phyloP scores from a whole-genome alignment of 1,140 invertebrate species.

The Pemphigus obesinymphae region DNA sequence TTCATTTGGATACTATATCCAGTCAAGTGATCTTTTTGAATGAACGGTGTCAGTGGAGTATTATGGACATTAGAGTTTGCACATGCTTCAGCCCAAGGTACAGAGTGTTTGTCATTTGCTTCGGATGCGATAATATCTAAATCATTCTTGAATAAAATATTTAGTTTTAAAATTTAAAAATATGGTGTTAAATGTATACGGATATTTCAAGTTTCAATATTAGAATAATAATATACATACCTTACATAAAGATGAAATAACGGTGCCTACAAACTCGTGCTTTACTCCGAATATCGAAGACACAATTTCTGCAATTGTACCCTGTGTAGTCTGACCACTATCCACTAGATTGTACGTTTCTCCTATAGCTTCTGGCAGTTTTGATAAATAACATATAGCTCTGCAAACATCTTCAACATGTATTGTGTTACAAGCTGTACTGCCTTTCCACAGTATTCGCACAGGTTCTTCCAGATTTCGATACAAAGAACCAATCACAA shows the following conservation, averaged over 20 bases:
- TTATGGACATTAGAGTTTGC: slow-evolving; percentile 68
- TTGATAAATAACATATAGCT: slow-evolving; percentile 68
- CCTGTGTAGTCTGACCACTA: slow-evolving; percentile 75
- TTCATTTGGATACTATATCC: slow-evolving; percentile 75
- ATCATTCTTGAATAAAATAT: slow-evolving; percentile 57
- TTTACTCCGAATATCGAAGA: slow-evolving; percentile 80
- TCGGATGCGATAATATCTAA: slow-evolving; percentile 75
- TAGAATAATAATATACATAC: slow-evolving; percentile 8
- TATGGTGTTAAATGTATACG: not conserved
- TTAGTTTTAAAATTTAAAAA: slow-evolving; percentile 30
- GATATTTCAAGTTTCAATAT: too few relatives aligned
- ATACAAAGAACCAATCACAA: slow-evolving; percentile 82
- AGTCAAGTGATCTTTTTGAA: slow-evolving; percentile 72
- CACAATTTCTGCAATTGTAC: slow-evolving; percentile 69
- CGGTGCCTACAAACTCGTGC: slow-evolving; percentile 51
- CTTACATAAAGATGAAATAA: slow-evolving; percentile 23
- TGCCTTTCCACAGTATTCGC: slow-evolving; percentile 82
- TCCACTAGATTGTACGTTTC: slow-evolving; percentile 81
- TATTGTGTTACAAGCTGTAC: slow-evolving; percentile 80
- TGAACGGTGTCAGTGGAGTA: slow-evolving; percentile 80
- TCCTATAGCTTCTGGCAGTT: slow-evolving; percentile 54
- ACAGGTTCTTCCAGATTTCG: slow-evolving; percentile 82
- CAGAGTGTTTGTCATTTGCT: slow-evolving; percentile 86
- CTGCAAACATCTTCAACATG: slow-evolving; percentile 76
- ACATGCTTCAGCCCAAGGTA: slow-evolving; percentile 82